Conservation (phyloP, 2,888 invertebrate genomes). For the Oasisia sp. region DNA sequence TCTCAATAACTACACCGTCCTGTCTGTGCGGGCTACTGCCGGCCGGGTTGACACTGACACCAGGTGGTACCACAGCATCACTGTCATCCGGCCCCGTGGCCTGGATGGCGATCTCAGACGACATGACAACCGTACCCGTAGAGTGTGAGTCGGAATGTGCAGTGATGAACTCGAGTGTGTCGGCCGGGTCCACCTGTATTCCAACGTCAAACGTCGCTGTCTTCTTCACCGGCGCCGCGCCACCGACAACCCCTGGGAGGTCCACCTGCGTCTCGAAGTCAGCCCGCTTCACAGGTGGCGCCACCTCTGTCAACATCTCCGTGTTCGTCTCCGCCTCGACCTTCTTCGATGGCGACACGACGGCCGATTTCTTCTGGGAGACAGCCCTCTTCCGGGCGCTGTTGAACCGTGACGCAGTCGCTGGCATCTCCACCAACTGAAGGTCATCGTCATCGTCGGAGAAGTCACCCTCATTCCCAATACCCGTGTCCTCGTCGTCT, state of each 20-base stretch:
- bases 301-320: background rate
- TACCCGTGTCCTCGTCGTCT: background rate
- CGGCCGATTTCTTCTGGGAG: background rate
- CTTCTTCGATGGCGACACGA: background rate
- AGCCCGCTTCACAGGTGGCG: background rate
- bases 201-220: constrained; percentile 27
- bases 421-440: background rate
- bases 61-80: background rate
- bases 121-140: background rate
- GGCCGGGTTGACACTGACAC: background rate
- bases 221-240: background rate
- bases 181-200: constrained; percentile 29
- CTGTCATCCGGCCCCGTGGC: background rate
- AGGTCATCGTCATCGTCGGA: background rate
- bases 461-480: background rate
- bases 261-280: constrained; percentile 21
- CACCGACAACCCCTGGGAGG: background rate
- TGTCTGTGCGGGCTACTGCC: background rate
- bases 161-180: background rate
- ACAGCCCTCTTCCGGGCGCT: background rate
- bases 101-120: constrained; percentile 31
- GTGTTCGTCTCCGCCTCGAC: background rate
- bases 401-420: background rate
- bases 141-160: background rate
- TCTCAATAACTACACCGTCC: constrained; percentile 14